Evolutionary conservation across 1,140 invertebrate genomes (phyloP).

Genomic region (Ditylenchus dipsaci): DNA sequence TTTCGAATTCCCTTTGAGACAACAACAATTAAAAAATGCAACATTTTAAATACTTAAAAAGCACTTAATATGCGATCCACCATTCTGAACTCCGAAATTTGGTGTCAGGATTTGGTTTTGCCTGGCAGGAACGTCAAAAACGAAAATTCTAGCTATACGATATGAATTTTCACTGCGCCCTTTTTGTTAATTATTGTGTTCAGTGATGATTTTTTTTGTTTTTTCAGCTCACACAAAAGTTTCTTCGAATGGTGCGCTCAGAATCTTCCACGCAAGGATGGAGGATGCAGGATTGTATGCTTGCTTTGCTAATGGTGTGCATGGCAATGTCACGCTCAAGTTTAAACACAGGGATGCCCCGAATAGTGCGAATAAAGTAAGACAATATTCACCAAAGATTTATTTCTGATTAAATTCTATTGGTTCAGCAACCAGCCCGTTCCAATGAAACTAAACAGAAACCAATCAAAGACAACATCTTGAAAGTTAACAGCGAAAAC

Average conservation of each 20-base stretch:
- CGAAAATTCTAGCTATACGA: too few relatives aligned
- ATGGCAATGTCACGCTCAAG: conserved; percentile 52
- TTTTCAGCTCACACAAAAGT: conserved; percentile 57
- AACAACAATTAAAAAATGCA: too few relatives aligned
- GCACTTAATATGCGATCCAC: too few relatives aligned
- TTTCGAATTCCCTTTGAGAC: too few relatives aligned
- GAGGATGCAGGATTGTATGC: conserved; percentile 56
- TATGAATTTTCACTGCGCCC: too few relatives aligned
- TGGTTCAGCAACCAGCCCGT: not conserved
- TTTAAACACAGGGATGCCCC: conserved; percentile 35
- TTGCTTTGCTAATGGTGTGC: conserved; percentile 46
- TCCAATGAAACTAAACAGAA: not conserved
- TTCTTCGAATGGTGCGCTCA: conserved; percentile 51
- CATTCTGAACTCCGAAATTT: too few relatives aligned
- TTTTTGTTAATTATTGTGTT: too few relatives aligned
- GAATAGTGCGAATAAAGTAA: not conserved
- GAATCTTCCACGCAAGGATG: conserved; percentile 54
- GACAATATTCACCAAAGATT: not conserved
- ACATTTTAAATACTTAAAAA: too few relatives aligned
- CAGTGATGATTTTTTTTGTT: not conserved
- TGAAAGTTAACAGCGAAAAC: not conserved
- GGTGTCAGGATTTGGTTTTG: too few relatives aligned
- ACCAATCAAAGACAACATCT: not conserved
- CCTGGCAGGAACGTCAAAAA: too few relatives aligned
- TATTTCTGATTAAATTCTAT: not conserved